Conservation (phyloP, 2,888 invertebrate species). For the Drosophila meridionalis region DNA sequence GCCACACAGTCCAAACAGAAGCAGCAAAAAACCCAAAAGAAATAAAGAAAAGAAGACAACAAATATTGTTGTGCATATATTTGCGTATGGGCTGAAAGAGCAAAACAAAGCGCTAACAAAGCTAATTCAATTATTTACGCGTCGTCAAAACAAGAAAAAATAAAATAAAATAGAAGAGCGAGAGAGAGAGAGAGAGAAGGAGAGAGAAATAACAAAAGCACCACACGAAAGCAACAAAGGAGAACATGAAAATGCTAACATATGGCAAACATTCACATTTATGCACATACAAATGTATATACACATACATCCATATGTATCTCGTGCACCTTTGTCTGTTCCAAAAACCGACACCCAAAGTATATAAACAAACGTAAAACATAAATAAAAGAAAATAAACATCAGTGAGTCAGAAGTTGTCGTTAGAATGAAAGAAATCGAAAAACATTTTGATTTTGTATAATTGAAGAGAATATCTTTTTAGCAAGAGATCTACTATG, state of each 20-base stretch:
- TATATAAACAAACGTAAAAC: conserved; percentile 17
- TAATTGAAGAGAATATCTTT: background rate
- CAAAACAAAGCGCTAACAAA: conserved; percentile 63
- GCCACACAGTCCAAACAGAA: conserved; percentile 36
- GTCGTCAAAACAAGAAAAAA: conserved; percentile 43
- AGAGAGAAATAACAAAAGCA: conserved; percentile 20
- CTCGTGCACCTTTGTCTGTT: background rate
- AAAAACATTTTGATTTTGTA: background rate
- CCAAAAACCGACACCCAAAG: background rate
- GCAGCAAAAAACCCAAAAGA: conserved; percentile 21
- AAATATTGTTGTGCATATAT: conserved; percentile 13
- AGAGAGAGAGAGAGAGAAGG: background rate
- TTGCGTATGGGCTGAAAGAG: conserved; percentile 29
- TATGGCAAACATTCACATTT: conserved; percentile 29
- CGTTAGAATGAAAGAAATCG: background rate
- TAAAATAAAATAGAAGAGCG: conserved; percentile 13
- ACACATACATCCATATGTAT: background rate
- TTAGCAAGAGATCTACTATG: too few relatives aligned
- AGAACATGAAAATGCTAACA: conserved; percentile 25
- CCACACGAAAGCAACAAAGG: conserved; percentile 23
- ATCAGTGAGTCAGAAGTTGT: conserved; percentile 29
- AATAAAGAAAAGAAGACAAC: conserved; percentile 12
- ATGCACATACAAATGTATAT: background rate
- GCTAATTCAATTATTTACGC: conserved; percentile 75
- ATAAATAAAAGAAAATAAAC: conserved; percentile 10